Conservation (phyloP, 2,888 invertebrate genomes). For the Cheilosia soror region DNA sequence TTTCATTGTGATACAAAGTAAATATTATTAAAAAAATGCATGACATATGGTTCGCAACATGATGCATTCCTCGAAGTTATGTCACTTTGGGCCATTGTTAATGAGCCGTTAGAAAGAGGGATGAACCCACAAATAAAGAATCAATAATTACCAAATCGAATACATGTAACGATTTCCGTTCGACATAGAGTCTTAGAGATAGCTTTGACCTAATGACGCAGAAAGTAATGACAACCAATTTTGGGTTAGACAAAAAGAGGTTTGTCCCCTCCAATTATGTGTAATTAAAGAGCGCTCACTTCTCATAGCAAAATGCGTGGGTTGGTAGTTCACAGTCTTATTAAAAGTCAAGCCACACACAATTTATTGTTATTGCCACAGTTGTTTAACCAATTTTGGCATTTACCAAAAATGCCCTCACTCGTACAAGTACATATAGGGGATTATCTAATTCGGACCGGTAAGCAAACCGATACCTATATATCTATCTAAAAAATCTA, state of each 20-base stretch:
- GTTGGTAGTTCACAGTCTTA: constrained; percentile 1
- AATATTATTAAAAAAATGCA: no score
- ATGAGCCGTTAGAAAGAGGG: neutral
- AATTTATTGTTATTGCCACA: constrained; percentile 18
- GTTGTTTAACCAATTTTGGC: constrained; percentile 20
- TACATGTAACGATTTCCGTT: constrained; percentile 18
- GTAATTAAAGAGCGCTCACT: constrained; percentile 17
- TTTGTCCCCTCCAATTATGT: constrained; percentile 43
- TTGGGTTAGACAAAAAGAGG: constrained; percentile 33
- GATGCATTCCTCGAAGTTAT: no score
- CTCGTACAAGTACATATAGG: neutral
- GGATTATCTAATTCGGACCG: constrained; percentile 10
- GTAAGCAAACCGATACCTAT: neutral
- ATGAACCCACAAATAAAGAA: constrained; percentile 9
- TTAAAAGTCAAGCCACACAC: neutral
- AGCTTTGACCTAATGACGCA: constrained; percentile 47
- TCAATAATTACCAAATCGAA: constrained; percentile 35
- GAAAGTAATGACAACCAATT: constrained; percentile 39
- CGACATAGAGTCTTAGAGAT: neutral
- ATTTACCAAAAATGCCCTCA: neutral
- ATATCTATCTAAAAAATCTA: no score
- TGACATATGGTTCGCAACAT: no score
- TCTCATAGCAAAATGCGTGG: constrained; percentile 12
- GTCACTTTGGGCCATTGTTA: no score
- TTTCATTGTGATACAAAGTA: no score